Evolutionary conservation across 2,888 invertebrate genomes (phyloP).

Genomic region (Tethea ocularis): DNA sequence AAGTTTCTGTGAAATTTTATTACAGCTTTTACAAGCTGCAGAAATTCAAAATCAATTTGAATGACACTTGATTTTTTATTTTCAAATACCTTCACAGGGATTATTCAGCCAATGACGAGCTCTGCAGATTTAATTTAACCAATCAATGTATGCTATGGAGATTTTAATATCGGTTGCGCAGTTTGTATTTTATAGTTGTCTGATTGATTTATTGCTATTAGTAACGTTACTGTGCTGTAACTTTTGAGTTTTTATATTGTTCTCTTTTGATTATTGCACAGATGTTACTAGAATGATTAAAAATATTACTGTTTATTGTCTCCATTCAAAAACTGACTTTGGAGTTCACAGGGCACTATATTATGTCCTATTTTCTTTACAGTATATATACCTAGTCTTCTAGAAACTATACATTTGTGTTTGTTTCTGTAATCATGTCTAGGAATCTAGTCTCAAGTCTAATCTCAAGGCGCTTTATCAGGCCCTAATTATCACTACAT

Average conservation of each 20-base stretch:
- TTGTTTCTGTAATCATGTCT: no score
- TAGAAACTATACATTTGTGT: no score
- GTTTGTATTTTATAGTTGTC: background rate
- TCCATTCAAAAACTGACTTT: no score
- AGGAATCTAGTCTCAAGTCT: no score
- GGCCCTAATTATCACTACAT: no score
- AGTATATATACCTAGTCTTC: no score
- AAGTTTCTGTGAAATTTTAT: background rate
- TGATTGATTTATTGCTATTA: background rate
- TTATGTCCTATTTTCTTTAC: no score
- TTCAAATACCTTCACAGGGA: background rate
- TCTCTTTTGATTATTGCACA: no score
- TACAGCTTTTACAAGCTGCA: no score
- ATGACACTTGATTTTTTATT: background rate
- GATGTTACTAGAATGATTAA: background rate
- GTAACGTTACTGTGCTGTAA: background rate
- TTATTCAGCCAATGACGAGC: slow-evolving; percentile 1
- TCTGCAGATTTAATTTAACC: background rate
- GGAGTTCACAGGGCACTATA: no score
- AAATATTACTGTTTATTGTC: no score
- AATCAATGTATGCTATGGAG: background rate
- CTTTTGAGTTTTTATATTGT: background rate
- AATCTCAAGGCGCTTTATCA: no score
- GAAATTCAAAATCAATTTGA: background rate
- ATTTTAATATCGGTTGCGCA: background rate